A percentile compares a stretch with the other conserved stretches of the same genome.
These are phyloP conservation scores for Conus betulinus DNA, from an alignment of 1,140 invertebrate species.

Conservation along the genomic window DNA sequence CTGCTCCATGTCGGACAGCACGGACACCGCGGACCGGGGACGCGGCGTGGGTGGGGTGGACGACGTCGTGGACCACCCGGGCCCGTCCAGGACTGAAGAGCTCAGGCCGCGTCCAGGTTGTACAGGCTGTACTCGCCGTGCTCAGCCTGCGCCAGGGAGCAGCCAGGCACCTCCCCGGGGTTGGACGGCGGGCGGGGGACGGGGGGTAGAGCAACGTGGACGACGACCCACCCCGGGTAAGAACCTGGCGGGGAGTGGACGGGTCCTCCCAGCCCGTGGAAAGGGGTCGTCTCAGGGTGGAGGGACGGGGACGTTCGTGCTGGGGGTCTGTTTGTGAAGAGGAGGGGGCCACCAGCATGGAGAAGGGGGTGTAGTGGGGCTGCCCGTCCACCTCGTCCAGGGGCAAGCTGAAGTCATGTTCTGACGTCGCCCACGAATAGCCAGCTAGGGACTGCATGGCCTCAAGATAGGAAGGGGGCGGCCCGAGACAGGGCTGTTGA, in stretches of 20 bases:
- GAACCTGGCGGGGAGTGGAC: too few relatives aligned
- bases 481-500: not conserved
- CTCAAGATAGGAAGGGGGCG: not conserved
- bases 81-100: too few relatives aligned
- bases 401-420: not conserved
- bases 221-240: too few relatives aligned
- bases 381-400: not conserved
- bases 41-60: too few relatives aligned
- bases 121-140: not conserved
- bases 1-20: too few relatives aligned
- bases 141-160: not conserved
- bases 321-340: too few relatives aligned
- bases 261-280: too few relatives aligned
- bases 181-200: not conserved
- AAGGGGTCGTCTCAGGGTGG: too few relatives aligned
- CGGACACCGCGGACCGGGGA: too few relatives aligned
- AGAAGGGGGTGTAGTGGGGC: not conserved
- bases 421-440: not conserved
- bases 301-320: too few relatives aligned
- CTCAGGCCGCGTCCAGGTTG: not conserved
- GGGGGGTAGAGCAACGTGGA: not conserved
- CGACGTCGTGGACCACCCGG: too few relatives aligned
- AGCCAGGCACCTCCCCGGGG: not conserved
- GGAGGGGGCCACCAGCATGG: not conserved
- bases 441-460: not conserved